Base-by-base conservation (phyloP, 2,113 vertebrate genomes). In the Mugil cephalus region DNA sequence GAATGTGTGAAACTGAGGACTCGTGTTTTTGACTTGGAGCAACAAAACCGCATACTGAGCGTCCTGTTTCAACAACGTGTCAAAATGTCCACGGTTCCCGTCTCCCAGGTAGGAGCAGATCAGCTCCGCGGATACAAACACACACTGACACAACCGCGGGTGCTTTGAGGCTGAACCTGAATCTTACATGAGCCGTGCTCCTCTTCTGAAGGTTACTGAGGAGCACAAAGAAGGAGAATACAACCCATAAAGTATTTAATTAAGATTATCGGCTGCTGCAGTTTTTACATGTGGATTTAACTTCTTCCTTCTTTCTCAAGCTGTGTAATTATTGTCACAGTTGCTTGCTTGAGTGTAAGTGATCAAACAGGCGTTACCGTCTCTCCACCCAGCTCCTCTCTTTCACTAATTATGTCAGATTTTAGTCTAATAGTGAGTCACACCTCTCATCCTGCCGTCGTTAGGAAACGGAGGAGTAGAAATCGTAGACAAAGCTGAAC, bases 1-100 rank as follows among this genome's bases (percentile, higher is more conserved):
- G 96, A 98, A 64, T 98, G 96, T 78, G 90, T 97, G 86, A 96
- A 97, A 91, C 87, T 98, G 84, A 94, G 97, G 83, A 97, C 96
- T 0, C 95, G 96, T 64, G 96, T 98, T 73, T 97, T 96, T 89
- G 96, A 98, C 92, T 89, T 98, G 92, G 96, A 98, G 68, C 95
- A 96, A 86, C 96, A 98, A 80, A 98, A 98, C 87, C 95, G 94
- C 74, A 96, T 93, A 0, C 82, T 98, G 83, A 97, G 93, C 9
- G 93, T 95, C 47, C 91, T 97, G 40, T 97, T 98, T 82, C 96
- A 98, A 76, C 96, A 97, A 77, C 92, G 94, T 84, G 89, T 96
- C 85, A 94, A 94, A 77, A 95, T 94, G 69, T 90, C 95, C 77
- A 90, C 95, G n/a, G 89, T 88, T 81, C 86, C 95, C 3, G 87